A percentile compares a stretch with the other conserved stretches of the same genome.
These are phyloP conservation scores for Excalfactoria chinensis DNA, from an alignment of 2,113 vertebrate genomes.

Conservation along the genomic window DNA sequence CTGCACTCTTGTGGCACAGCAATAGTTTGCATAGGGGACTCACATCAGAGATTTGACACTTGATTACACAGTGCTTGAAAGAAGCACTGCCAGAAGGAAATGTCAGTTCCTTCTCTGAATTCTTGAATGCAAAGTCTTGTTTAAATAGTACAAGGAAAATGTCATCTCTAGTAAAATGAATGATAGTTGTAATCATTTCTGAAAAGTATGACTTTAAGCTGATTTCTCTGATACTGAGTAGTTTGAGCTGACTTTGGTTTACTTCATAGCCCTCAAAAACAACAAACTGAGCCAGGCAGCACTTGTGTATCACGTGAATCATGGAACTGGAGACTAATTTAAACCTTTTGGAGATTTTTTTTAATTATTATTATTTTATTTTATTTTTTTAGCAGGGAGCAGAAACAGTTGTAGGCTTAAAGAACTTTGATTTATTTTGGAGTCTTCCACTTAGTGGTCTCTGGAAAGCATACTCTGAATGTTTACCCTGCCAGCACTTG, in stretches of 20 bases:
- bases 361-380: no score
- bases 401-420: background rate
- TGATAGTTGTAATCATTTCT: accelerated
- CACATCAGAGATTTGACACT: background rate
- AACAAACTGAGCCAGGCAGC: background rate
- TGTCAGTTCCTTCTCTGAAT: background rate
- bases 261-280: background rate
- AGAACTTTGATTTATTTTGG: background rate
- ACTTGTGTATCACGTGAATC: background rate
- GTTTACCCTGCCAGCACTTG: background rate
- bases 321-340: background rate
- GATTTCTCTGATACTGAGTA: background rate
- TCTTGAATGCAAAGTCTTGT: background rate
- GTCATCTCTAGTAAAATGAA: accelerated
- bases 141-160: background rate
- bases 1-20: accelerated
- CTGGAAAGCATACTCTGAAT: background rate
- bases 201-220: accelerated
- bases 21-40: accelerated
- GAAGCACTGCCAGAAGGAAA: background rate
- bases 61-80: accelerated
- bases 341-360: background rate
- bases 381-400: background rate
- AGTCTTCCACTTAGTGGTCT: background rate
- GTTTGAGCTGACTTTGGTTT: background rate